Evolutionary conservation across 2,113 vertebrate genomes (phyloP).

Genomic region (Xenopus laevis): DNA sequence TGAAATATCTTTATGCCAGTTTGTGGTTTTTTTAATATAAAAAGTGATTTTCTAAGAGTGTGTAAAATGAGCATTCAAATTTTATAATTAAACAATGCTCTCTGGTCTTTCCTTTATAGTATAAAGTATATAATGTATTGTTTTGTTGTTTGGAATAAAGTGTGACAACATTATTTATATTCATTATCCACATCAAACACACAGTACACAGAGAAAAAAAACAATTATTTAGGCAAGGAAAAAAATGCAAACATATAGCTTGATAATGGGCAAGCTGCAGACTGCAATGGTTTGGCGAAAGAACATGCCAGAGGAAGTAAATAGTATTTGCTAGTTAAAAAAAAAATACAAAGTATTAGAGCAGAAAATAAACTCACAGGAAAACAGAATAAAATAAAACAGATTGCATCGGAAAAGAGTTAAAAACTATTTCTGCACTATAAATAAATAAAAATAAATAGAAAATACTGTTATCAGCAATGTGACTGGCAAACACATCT

Average conservation of each 20-base stretch:
- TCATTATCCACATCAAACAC: not conserved
- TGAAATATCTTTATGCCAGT: too few species aligned
- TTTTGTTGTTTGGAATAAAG: too few species aligned
- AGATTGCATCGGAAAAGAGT: constrained; percentile 48
- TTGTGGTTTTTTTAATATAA: too few species aligned
- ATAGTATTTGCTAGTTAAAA: constrained; percentile 29
- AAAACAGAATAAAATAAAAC: constrained; percentile 51
- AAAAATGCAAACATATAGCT: constrained; percentile 28
- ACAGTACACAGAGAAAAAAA: not conserved
- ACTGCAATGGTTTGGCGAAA: too few species aligned
- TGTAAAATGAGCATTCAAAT: too few species aligned
- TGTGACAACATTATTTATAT: too few species aligned
- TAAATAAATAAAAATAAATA: constrained; percentile 55
- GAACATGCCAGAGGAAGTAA: constrained; percentile 56
- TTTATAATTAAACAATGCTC: too few species aligned
- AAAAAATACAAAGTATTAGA: constrained; percentile 54
- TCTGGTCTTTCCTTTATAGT: too few species aligned
- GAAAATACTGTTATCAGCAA: constrained; percentile 70
- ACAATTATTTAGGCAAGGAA: constrained; percentile 47
- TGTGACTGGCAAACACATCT: constrained; percentile 84
- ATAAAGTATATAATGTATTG: too few species aligned
- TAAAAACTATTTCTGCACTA: constrained; percentile 65
- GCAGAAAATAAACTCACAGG: constrained; percentile 52
- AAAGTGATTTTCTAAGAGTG: too few species aligned
- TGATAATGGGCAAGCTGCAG: constrained; percentile 38